Conservation (phyloP, 2,888 invertebrate genomes). For the Notodonta dromedarius region DNA sequence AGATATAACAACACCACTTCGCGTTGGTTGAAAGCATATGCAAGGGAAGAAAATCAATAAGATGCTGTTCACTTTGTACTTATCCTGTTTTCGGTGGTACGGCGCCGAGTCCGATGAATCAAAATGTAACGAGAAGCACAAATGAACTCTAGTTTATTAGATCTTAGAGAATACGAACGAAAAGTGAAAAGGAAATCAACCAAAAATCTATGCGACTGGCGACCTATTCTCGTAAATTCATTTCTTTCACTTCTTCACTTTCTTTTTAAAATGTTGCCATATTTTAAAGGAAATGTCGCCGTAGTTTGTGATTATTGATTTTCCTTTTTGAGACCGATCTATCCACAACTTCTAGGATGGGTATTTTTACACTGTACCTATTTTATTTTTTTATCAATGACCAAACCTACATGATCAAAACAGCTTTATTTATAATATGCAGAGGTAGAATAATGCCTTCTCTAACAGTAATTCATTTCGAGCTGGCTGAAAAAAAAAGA, state of each 20-base stretch:
- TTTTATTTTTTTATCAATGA: too few species aligned
- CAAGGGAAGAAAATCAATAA: slow-evolving; percentile 85
- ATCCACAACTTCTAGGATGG: too few species aligned
- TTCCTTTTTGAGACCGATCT: neutral
- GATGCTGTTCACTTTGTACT: slow-evolving; percentile 82
- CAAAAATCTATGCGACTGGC: slow-evolving; percentile 83
- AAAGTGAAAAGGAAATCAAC: slow-evolving; percentile 84
- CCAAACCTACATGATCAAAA: too few species aligned
- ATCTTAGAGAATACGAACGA: slow-evolving; percentile 79
- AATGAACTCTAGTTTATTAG: slow-evolving; percentile 80
- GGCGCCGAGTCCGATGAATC: slow-evolving; percentile 72
- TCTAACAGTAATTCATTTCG: too few species aligned
- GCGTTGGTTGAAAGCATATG: slow-evolving; percentile 84
- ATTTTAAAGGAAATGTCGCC: slow-evolving; percentile 19
- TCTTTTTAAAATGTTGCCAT: slow-evolving; percentile 81
- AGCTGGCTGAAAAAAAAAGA: too few species aligned
- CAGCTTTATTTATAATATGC: too few species aligned
- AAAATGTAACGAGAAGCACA: slow-evolving; percentile 76
- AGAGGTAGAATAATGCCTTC: too few species aligned
- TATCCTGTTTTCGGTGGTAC: slow-evolving; percentile 72
- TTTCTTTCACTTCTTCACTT: slow-evolving; percentile 83
- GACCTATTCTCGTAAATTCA: slow-evolving; percentile 84
- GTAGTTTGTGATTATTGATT: slow-evolving; percentile 5
- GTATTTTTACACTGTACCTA: too few species aligned
- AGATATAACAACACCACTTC: slow-evolving; percentile 75